Evolutionary conservation across 2,797 vertebrate species (phyloP), one percentile per base, ranked within the genome.

Genomic region (Crenichthys baileyi): DNA sequence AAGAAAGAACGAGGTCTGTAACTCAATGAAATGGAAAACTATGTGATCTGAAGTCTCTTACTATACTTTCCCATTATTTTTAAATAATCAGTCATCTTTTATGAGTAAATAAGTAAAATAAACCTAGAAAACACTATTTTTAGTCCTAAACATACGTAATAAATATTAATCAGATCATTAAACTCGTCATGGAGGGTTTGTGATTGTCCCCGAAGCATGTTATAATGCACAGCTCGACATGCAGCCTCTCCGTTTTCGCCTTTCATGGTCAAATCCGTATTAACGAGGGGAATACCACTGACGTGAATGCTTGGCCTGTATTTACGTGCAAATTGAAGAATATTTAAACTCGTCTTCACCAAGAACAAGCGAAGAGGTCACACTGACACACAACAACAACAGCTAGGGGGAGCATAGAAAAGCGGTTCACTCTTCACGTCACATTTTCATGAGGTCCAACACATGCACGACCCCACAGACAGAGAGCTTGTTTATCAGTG

Each of bases 201-300:
- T 39, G 63, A 67, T 15, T 44, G 50, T 71, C 79, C 79, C 63
- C 26, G 67, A 79, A 79, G 61, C 61, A 70, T 81, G 55, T 80
- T 71, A 86, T 79, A 78, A 24, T 79, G 72, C 79, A 84, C 63
- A 82, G 82, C 78, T 86, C 9, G 22, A 84, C 86, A 90, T 92
- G 89, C 88, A 84, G 81, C 82, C 53, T 83, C 70, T 65, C 80
- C 60, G 81, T 81, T 78, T 56, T 82, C 72, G 79, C 77, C 83
- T 58, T 75, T 76, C 51, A 79, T 74, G 50, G 86, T 89, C 73
- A 84, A 83, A 77, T 72, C 83, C 80, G 55, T 73, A 70, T 77
- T 87, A 77, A 78, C 44, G 46, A 79, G 81, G 89, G 90, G 90
- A 93, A 93, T 92, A 92, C 65, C 92, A 92, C 92, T 92, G 70